Evolutionary conservation across 2,797 vertebrate genomes (phyloP).

Genomic region (Sandelia bainsii): DNA sequence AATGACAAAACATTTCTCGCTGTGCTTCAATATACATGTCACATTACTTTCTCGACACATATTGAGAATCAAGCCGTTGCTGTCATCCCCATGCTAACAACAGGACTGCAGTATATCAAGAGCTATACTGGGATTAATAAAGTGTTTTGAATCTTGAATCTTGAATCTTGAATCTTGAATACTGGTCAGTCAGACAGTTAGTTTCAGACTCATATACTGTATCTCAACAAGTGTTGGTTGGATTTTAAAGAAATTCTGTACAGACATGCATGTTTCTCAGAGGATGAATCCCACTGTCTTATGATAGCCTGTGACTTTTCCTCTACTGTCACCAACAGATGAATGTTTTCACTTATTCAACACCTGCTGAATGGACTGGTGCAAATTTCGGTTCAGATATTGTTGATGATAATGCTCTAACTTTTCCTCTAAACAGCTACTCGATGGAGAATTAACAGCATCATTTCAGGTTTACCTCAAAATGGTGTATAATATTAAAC

Average conservation of each 20-base stretch:
- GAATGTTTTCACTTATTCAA: background rate
- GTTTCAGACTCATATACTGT: background rate
- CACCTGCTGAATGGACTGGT: background rate
- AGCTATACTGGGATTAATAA: too few relatives aligned
- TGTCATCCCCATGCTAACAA: background rate
- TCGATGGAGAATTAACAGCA: too few relatives aligned
- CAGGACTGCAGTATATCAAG: too few relatives aligned
- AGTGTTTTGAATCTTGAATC: too few relatives aligned
- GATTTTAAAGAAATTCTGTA: background rate
- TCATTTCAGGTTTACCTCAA: too few relatives aligned
- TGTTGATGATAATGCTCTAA: background rate
- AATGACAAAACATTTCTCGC: conserved; percentile 14
- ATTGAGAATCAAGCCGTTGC: background rate
- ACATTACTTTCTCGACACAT: conserved; percentile 5
- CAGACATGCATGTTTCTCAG: background rate
- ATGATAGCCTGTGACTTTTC: background rate
- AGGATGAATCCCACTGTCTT: background rate
- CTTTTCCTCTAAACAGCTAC: too few relatives aligned
- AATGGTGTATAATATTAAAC: too few relatives aligned
- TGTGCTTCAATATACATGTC: background rate
- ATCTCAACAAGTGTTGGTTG: too few relatives aligned
- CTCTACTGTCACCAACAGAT: background rate
- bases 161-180: too few relatives aligned
- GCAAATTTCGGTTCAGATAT: background rate
- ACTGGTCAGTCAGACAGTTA: background rate